Base-by-base conservation (phyloP, 2,888 invertebrate species). In the Ptychoptera albimana region DNA sequence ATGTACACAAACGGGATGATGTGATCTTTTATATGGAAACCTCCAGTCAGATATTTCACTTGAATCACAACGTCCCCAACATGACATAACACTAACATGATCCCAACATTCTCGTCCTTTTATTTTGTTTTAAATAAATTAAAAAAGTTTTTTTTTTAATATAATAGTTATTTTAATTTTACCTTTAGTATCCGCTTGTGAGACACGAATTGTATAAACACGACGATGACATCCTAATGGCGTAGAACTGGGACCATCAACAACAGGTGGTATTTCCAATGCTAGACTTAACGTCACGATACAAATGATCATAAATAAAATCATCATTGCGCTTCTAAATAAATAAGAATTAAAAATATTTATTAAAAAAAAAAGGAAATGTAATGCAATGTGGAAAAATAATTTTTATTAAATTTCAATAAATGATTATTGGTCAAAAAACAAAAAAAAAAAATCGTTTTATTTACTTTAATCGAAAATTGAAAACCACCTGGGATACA, bases 11-110 rank as follows among this genome's bases (percentile, higher is more conserved):
- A 89, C 88, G 0, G 85, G 86, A 60, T 91, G 89, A 54, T 77
- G 76, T 1, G 85, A 84, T 49, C 80, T 76, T 60, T 88, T 89
- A 65, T 79, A 89, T 0, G 89, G 89, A 58, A 89, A 87, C 59
- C 83, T 77, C 81, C 85, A 89, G 64, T 89, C 87, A 0, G 86
- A 79, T 60, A 86, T 86, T 72, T 87, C 85, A 58, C 81, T 81
- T 1, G 86, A 83, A 59, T 85, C 84, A 57, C 87, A 88, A 42
- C 83, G 68, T 13, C 87, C 87, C 71, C 82, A 84, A 58, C 87
- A 87, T 1, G 82, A 79, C 58, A 78, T 74, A 1, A 85, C 82
- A 35, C 76, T 75, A 10, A 87, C 72, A 43, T 70, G 69, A 54
- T 83, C 86, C 77, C 81, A 82, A 58, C 87, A 87, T 46, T 73